Evolutionary conservation across 2,797 vertebrate genomes (phyloP).

Genomic region (Ataeniobius toweri): DNA sequence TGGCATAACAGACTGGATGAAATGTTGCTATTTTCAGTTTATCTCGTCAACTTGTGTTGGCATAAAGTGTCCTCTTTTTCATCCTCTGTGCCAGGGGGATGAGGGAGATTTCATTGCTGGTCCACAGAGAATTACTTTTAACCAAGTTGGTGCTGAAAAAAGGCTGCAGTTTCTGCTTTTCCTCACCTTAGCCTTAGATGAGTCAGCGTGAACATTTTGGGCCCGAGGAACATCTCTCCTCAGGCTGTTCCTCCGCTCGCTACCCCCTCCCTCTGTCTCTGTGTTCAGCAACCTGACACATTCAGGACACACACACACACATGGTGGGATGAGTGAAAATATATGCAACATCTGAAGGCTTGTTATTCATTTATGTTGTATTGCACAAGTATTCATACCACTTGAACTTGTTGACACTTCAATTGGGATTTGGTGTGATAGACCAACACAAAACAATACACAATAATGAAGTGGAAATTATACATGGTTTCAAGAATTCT

Average conservation of each 20-base stretch:
- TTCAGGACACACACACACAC: constrained; percentile 25
- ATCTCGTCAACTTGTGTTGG: neutral
- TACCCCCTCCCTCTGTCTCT: constrained; percentile 60
- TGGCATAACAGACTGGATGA: constrained; percentile 18
- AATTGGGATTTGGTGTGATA: neutral
- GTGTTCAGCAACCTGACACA: constrained; percentile 65
- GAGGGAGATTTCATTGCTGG: constrained; percentile 1
- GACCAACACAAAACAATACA: neutral
- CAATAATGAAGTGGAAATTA: neutral
- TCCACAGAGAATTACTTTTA: neutral
- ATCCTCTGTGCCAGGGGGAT: neutral
- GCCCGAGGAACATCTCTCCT: constrained; percentile 63
- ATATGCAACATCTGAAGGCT: constrained; percentile 12
- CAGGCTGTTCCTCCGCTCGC: constrained; percentile 68
- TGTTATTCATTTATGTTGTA: neutral
- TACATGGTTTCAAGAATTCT: neutral
- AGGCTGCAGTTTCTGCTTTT: constrained; percentile 23
- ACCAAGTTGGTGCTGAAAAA: neutral
- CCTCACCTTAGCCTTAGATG: constrained; percentile 70
- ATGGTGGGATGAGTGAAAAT: neutral
- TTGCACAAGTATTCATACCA: neutral
- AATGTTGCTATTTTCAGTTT: constrained; percentile 24
- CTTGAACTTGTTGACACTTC: neutral
- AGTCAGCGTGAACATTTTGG: constrained; percentile 54
- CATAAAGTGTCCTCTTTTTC: neutral